Evolutionary conservation across 2,888 invertebrate genomes (phyloP), one percentile per base, ranked within the genome.

Genomic region (Chaetogeoica ovagalla): DNA sequence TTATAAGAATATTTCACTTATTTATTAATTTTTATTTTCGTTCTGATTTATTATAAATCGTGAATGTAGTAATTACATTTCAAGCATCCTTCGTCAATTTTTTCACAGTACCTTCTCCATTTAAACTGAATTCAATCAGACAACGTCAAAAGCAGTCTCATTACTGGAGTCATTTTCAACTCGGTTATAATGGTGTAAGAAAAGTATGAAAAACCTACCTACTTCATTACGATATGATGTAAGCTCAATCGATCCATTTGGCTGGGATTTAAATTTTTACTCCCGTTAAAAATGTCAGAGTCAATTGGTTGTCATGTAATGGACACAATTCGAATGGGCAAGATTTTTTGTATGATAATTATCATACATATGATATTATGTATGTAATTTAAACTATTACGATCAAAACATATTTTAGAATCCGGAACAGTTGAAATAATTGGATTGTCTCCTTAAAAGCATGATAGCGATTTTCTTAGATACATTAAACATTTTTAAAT

Each of bases 101-200:
- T 65, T 52, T 11, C 19, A 71, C 39, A 1, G 37, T 19, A 52
- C 21, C 13, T 69, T 23, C 19, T 23, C 0, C 8, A 23, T 70
- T 21, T 63, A 30, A 39, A 79, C 57, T 15, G 55, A 71, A 63
- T 79, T 79, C 79, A 63, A 79, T 79, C 39, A 79, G 55, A 52
- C 48, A 60, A 69, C 52, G 77, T 77, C 77, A 76, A 77, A 60
- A 70, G 21, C 77, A 68, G 37, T 69, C 21, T 60, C 52, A 60
- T 77, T 60, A 52, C 62, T 55, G 52, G 19, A 17, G 21, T 19
- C 23, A 69, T 70, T 69, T 77, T 77, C 15, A 48, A 59, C 17
- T n/a, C n/a, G 19, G 19, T 39, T 55, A 19, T 37, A 60, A 55
- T 6, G 23, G 43, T n/a, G 37, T 37, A 57, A 62, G 9, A 62